Percentiles rank a stretch among this genome's conserved stretches.
Conservation (phyloP, 2,113 vertebrate species). For the Hystrix cristata region DNA sequence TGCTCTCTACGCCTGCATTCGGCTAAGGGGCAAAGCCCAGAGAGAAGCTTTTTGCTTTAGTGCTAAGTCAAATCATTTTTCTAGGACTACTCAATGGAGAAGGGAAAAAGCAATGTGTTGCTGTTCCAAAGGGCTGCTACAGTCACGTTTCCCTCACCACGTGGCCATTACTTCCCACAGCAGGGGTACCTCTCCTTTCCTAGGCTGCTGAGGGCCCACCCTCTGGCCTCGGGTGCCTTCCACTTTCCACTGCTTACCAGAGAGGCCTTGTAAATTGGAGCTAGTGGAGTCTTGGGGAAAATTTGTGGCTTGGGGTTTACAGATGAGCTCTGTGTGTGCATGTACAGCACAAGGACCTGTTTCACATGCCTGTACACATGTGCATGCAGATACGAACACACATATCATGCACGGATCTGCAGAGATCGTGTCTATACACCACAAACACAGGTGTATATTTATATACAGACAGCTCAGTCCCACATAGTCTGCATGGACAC, state of each 20-base stretch:
- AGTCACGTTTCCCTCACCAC: conserved; percentile 63
- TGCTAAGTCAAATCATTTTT: conserved; percentile 72
- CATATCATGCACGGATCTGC: too few relatives aligned
- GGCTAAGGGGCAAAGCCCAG: conserved; percentile 72
- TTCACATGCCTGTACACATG: background rate
- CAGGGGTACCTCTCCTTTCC: too few relatives aligned
- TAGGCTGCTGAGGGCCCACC: background rate
- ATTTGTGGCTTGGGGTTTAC: background rate
- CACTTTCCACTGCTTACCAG: background rate
- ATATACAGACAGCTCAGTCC: background rate
- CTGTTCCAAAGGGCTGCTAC: background rate
- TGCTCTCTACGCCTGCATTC: conserved; percentile 36
- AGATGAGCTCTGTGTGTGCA: background rate
- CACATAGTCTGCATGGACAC: too few relatives aligned
- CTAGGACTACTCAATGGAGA: conserved; percentile 56
- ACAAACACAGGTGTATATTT: background rate
- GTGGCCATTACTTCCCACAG: background rate
- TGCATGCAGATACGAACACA: rapidly evolving
- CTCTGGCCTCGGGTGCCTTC: background rate
- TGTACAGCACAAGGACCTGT: rapidly evolving
- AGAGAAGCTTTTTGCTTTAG: conserved; percentile 79
- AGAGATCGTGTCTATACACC: background rate
- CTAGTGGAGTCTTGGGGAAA: background rate
- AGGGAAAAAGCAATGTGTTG: conserved; percentile 60
- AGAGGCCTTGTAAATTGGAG: background rate